phyloP scores from a whole-genome alignment of 1,140 invertebrate genomes.

The Euura lappo region DNA sequence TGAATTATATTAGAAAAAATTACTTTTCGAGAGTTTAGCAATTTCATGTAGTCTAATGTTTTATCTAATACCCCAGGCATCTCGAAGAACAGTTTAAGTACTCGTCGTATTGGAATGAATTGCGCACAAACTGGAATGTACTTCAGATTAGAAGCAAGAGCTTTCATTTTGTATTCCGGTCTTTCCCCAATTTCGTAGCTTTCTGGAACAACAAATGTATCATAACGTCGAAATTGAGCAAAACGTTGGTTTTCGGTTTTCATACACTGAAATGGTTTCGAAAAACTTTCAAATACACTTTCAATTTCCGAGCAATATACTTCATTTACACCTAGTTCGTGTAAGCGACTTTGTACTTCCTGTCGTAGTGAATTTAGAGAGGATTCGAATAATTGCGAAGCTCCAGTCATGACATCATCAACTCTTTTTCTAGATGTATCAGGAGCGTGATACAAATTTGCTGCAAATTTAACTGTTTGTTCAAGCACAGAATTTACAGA shows the following conservation, averaged over 20 bases:
- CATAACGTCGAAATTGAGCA: conserved; percentile 2
- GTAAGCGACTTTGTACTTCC: not conserved
- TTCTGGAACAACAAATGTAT: conserved; percentile 23
- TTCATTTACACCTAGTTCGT: not conserved
- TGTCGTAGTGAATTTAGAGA: not conserved
- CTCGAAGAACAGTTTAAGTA: conserved; percentile 32
- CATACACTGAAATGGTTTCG: conserved; percentile 19
- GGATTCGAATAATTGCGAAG: not conserved
- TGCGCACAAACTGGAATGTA: conserved; percentile 25
- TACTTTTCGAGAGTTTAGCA: conserved; percentile 17
- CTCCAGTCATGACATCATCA: not conserved
- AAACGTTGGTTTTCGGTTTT: conserved; percentile 23
- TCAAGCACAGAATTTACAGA: too few relatives aligned
- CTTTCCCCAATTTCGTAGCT: conserved; percentile 23
- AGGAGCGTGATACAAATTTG: not conserved
- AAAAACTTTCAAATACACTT: conserved; percentile 11
- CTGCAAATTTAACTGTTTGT: not conserved
- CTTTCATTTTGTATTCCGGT: conserved; percentile 17
- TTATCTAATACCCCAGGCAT: conserved; percentile 24
- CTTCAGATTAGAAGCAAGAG: conserved; percentile 11
- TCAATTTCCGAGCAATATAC: not conserved
- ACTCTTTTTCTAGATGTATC: not conserved
- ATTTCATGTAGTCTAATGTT: conserved; percentile 25
- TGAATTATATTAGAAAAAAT: conserved; percentile 40
- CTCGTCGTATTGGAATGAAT: conserved; percentile 23